phyloP scores from a whole-genome alignment of 2,113 vertebrate genomes.

The Dipodomys ordii region DNA sequence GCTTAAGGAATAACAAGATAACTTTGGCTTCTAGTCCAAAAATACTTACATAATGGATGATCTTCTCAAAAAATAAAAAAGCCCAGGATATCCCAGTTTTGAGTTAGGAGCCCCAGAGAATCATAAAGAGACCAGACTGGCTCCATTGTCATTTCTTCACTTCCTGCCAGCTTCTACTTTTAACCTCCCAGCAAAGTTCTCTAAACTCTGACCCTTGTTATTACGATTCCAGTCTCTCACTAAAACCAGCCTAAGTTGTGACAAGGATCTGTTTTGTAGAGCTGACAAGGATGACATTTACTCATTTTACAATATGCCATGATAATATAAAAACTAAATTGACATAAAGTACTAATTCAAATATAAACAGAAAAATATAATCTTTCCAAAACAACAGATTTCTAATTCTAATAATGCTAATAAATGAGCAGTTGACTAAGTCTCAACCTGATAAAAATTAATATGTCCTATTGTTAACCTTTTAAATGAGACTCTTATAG shows the following conservation, averaged over 20 bases:
- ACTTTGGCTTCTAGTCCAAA: background rate
- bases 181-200: background rate
- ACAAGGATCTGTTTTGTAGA: slow-evolving; percentile 44
- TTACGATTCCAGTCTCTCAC: background rate
- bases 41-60: background rate
- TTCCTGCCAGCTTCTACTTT: background rate
- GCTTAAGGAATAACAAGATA: background rate
- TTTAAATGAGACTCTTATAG: background rate
- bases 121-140: background rate
- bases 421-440: slow-evolving; percentile 26
- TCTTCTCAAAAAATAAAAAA: slow-evolving; percentile 33
- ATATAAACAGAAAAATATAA: background rate
- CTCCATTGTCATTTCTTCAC: background rate
- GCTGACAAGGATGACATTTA: slow-evolving; percentile 15
- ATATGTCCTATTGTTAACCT: background rate
- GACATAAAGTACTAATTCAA: slow-evolving; percentile 27
- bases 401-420: slow-evolving; percentile 11
- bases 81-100: background rate
- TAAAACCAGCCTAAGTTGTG: slow-evolving; percentile 18
- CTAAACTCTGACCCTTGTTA: background rate
- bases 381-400: slow-evolving; percentile 37
- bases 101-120: background rate
- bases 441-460: slow-evolving; percentile 20
- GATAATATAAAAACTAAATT: slow-evolving; percentile 49
- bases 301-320: background rate